These are phyloP conservation scores for Scaptomyza parva DNA, from an alignment of 2,888 invertebrate genomes.

Conservation along the genomic window DNA sequence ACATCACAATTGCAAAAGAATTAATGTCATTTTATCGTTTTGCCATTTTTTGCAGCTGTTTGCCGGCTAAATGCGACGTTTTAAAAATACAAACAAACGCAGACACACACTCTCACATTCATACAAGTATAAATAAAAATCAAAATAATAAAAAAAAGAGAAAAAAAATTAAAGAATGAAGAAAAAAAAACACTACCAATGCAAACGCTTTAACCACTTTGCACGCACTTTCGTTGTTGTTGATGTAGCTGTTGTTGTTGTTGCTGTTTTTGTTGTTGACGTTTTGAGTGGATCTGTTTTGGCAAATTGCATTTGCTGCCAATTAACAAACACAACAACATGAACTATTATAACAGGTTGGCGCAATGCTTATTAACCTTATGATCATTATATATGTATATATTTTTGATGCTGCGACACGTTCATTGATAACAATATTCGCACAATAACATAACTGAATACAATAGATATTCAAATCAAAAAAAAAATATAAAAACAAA, in stretches of 20 bases:
- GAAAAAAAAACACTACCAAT: constrained; percentile 35
- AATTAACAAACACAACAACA: constrained; percentile 26
- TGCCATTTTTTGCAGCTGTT: constrained; percentile 53
- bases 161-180: background rate
- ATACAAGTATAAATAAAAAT: constrained; percentile 36
- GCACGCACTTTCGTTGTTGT: constrained; percentile 34
- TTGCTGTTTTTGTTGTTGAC: constrained; percentile 7
- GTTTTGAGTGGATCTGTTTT: constrained; percentile 14
- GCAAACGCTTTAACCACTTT: constrained; percentile 32
- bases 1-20: constrained; percentile 4
- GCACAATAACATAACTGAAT: constrained; percentile 19
- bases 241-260: too few relatives aligned
- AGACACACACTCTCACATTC: background rate
- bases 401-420: constrained; percentile 3
- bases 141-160: constrained; percentile 11
- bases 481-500: constrained; percentile 18
- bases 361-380: constrained; percentile 27
- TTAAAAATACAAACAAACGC: constrained; percentile 55
- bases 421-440: constrained; percentile 41
- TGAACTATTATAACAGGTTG: constrained; percentile 34
- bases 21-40: constrained; percentile 43
- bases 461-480: constrained; percentile 7
- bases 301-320: constrained; percentile 45
- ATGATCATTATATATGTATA: constrained; percentile 8
- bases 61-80: constrained; percentile 47